Base-by-base conservation (phyloP, 2,113 vertebrate species). In the Cavia aperea region DNA sequence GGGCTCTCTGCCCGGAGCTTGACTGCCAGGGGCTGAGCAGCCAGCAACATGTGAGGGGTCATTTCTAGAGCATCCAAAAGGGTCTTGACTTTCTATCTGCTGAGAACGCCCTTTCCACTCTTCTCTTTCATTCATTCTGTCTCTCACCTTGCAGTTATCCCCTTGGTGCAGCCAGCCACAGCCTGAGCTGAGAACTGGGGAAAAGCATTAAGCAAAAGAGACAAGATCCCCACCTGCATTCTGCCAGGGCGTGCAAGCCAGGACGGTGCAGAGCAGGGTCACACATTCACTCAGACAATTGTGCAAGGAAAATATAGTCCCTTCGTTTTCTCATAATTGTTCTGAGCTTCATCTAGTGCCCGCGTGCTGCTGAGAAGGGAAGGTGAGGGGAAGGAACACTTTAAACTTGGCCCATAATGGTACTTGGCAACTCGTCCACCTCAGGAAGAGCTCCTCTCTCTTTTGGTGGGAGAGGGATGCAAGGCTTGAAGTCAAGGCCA, bases 61-160 rank as follows among this genome's bases (percentile, higher is more conserved):
- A 1, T 56, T 89, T 88, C 93, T 89, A 56, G 54, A 77, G 88
- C 77, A 39, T 82, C 51, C 78, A 56, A 49, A 85, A 60, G 66
- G 62, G 54, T 33, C 72, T 39, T 31, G 14, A 66, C 36, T 56
- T n/a, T 56, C 43, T 81, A 1, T 12, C 3, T 12, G 23, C 29
- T 65, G 60, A 68, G 46, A 68, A 43, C 29, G 5, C 26, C 63
- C 85, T 86, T 56, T 21, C 51, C 31, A 33, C 18, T 68, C 81
- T 39, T 62, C 58, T 72, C 16, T 14, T 77, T 12, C 49, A n/a
- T 72, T 56, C 90, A n/a, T 43, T 49, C 62, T 24, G 36, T 29
- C 51, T n/a, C 88, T 51, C 77, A 11, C 79, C 85, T 60, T 3
- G 46, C 49, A 24, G 36, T 56, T 29, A 84, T 13, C 78, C 26